Evolutionary conservation across 2,888 invertebrate genomes (phyloP), one percentile per base, ranked within the genome.

Genomic region (Eupithecia abbreviata): DNA sequence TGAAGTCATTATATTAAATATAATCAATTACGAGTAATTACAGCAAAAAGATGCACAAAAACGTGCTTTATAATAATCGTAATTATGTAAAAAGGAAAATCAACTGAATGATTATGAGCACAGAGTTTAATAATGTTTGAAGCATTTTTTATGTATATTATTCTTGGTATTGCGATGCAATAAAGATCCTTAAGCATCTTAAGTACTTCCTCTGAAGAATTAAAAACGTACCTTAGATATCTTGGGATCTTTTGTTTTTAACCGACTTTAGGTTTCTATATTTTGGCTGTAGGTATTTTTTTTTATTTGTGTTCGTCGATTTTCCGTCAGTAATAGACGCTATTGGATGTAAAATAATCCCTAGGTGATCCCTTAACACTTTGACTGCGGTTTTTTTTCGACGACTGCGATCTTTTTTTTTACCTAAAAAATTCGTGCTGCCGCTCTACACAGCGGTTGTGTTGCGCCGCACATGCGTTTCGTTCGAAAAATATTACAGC

Each of bases 1-100:
- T 77, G 74, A 77, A 77, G 72, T 75, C 66, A 73, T 74, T 77
- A 77, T 75, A 71, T 77, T 73, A 73, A 72, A 72, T 15, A 55
- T 66, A 77, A 75, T 75, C 58, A 77, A 70, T 70, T 75, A 30
- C 30, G 30, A 30, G 30, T 30, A 73, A 70, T 75, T 77, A 73
- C 9, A 58, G 75, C 72, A 77, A 75, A 77, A 77, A 75, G 70
- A 30, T 15, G 6, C 6, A 30, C 67, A 75, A 77, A 49, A 75
- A 66, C 30, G 49, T 71, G 49, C 71, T 68, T 71, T 58, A 71
- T 55, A 43, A 51, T 67, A 42, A 67, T 68, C 18, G 18, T 62
- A 12, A 62, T 62, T 62, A 30, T 30, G 62, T 66, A 15, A 15
- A 66, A 66, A 66, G 42, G 7, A 66, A 42, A 66, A 66, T 66